These are phyloP conservation scores for Augochlora pura DNA, from an alignment of 1,140 invertebrate species.

Conservation along the genomic window DNA sequence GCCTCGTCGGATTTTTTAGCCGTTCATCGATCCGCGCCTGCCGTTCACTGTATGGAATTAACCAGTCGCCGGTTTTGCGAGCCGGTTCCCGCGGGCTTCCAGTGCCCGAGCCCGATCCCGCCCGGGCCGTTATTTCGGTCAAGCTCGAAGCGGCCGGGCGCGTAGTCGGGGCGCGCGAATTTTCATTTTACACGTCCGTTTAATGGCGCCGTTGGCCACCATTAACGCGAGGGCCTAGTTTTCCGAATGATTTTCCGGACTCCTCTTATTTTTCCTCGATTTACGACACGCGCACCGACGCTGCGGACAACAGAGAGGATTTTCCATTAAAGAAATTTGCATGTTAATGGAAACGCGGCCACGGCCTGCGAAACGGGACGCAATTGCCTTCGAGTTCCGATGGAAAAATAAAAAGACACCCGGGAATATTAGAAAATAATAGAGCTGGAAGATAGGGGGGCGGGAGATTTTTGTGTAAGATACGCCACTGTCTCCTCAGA, in stretches of 20 bases:
- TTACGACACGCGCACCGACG: constrained; percentile 39
- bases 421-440: not conserved
- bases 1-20: constrained; percentile 26
- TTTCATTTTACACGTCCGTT: constrained; percentile 40
- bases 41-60: constrained; percentile 16
- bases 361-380: constrained; percentile 12
- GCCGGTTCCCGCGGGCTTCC: not conserved
- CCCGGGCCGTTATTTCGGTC: constrained; percentile 13
- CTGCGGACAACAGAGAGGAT: constrained; percentile 52
- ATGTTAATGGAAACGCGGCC: constrained; percentile 68
- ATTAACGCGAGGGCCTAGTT: constrained; percentile 33
- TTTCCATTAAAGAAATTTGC: constrained; percentile 73
- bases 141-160: not conserved
- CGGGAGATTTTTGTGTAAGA: not conserved
- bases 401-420: not conserved
- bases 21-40: constrained; percentile 13
- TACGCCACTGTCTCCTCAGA: too few species aligned
- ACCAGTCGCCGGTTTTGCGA: not conserved
- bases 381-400: constrained; percentile 17
- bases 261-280: constrained; percentile 50
- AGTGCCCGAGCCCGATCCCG: not conserved
- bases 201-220: constrained; percentile 27
- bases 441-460: not conserved
- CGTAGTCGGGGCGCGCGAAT: not conserved
- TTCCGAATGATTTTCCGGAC: constrained; percentile 39